These are phyloP conservation scores for Gallinago solitaria DNA, from an alignment of 2,797 vertebrate genomes.

Conservation along the genomic window DNA sequence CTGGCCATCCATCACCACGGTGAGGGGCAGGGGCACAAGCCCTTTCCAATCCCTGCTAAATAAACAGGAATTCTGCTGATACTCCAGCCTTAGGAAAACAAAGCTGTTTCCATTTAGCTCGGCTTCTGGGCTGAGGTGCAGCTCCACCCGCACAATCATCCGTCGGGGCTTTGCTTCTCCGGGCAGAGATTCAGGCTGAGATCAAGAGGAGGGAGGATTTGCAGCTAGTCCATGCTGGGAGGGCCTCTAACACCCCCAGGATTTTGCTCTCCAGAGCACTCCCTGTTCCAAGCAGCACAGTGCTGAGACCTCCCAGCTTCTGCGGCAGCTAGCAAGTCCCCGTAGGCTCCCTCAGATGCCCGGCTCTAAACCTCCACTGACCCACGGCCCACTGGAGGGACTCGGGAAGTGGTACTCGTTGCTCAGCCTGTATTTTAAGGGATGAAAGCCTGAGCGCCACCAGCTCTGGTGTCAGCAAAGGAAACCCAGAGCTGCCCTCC, in stretches of 20 bases:
- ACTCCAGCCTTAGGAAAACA: constrained; percentile 51
- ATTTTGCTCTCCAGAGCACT: constrained; percentile 12
- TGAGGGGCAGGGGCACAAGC: neutral
- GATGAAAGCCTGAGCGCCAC: neutral
- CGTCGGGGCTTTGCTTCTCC: neutral
- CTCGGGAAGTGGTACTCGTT: neutral
- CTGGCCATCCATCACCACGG: neutral
- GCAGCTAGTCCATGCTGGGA: neutral
- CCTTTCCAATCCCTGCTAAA: constrained; percentile 9
- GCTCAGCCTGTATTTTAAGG: neutral
- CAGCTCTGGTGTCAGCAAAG: neutral
- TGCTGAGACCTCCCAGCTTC: neutral
- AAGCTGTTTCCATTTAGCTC: constrained; percentile 60
- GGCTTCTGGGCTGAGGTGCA: constrained; percentile 26
- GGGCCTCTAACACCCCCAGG: constrained; percentile 13
- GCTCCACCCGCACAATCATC: constrained; percentile 40
- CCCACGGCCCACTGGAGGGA: neutral
- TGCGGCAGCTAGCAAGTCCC: neutral
- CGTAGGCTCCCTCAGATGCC: neutral
- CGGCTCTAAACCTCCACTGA: neutral
- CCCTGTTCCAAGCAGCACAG: neutral
- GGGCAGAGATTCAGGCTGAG: constrained; percentile 43
- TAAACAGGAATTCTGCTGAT: constrained; percentile 42
- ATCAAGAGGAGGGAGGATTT: constrained; percentile 33
- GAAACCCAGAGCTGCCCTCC: neutral